A percentile compares a stretch with the other conserved stretches of the same genome.
These are phyloP conservation scores for Esox lucius DNA, from an alignment of 2,797 vertebrate genomes.

Conservation along the genomic window DNA sequence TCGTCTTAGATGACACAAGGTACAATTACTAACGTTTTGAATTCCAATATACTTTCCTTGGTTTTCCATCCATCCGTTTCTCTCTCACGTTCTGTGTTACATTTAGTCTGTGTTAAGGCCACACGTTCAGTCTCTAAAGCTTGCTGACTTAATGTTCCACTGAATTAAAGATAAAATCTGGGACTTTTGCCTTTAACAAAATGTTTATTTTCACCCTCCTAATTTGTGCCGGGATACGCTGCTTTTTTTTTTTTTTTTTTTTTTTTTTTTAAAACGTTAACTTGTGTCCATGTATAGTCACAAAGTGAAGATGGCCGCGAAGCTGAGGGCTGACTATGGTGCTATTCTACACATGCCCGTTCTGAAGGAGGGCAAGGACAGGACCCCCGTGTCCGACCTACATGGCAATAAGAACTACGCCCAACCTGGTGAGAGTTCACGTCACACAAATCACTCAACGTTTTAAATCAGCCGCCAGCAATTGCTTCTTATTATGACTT, in stretches of 20 bases:
- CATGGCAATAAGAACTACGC: slow-evolving; percentile 78
- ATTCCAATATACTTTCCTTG: not conserved
- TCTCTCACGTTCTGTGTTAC: not conserved
- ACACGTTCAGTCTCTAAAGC: too few relatives aligned
- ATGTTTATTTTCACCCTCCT: too few relatives aligned
- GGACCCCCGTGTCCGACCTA: slow-evolving; percentile 67
- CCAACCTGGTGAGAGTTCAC: slow-evolving; percentile 76
- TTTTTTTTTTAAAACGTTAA: not conserved
- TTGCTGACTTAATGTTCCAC: too few relatives aligned
- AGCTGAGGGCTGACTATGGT: slow-evolving; percentile 86
- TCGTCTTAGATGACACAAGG: slow-evolving; percentile 89
- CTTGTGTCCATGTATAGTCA: slow-evolving; percentile 68
- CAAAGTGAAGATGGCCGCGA: slow-evolving; percentile 88
- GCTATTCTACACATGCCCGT: slow-evolving; percentile 94
- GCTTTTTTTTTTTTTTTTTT: too few relatives aligned
- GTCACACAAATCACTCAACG: not conserved
- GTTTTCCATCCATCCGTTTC: not conserved
- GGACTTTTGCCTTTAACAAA: too few relatives aligned
- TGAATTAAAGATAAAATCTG: too few relatives aligned
- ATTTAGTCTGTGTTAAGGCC: not conserved
- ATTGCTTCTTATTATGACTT: not conserved
- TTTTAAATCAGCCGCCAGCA: not conserved
- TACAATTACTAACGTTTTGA: slow-evolving; percentile 45
- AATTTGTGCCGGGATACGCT: too few relatives aligned
- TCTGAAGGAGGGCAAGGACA: slow-evolving; percentile 88